Evolutionary conservation across 2,888 invertebrate species (phyloP).

Genomic region (Monochamus alternatus): DNA sequence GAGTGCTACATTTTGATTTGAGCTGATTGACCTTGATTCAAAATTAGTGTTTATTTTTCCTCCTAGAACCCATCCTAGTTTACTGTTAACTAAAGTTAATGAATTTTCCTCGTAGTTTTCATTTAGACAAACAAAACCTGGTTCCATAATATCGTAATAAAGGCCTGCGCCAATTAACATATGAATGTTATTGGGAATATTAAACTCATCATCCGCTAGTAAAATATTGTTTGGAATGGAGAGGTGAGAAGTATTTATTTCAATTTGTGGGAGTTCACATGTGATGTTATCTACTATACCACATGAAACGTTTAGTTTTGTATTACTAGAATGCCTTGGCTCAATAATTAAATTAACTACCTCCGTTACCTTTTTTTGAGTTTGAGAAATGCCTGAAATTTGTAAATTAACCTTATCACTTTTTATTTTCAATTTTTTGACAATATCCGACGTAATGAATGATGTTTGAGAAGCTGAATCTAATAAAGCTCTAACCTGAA

Average conservation of each 20-base stretch:
- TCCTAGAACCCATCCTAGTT: slow-evolving; percentile 30
- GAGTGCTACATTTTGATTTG: not conserved
- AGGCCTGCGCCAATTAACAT: slow-evolving; percentile 23
- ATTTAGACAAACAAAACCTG: slow-evolving; percentile 22
- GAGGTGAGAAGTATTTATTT: not conserved
- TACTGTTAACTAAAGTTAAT: slow-evolving; percentile 21
- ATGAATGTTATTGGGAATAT: slow-evolving; percentile 14
- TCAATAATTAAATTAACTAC: slow-evolving; percentile 6
- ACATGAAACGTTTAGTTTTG: slow-evolving; percentile 9
- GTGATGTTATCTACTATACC: slow-evolving; percentile 30
- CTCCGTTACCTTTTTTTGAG: not conserved
- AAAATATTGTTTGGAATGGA: slow-evolving; percentile 5
- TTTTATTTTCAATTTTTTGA: slow-evolving; percentile 5
- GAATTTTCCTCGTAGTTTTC: not conserved
- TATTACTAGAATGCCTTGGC: not conserved
- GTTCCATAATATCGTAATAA: slow-evolving; percentile 26
- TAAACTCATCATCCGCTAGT: slow-evolving; percentile 19
- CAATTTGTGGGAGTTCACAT: slow-evolving; percentile 17
- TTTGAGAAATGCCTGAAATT: slow-evolving; percentile 15
- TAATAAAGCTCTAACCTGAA: slow-evolving; percentile 7
- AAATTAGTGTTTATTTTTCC: slow-evolving; percentile 2
- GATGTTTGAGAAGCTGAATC: slow-evolving; percentile 30
- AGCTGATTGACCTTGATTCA: not conserved
- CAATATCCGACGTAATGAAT: slow-evolving; percentile 3
- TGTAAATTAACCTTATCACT: slow-evolving; percentile 11